phyloP scores from a whole-genome alignment of 2,888 invertebrate species.

The Caenorhabditis virilis region DNA sequence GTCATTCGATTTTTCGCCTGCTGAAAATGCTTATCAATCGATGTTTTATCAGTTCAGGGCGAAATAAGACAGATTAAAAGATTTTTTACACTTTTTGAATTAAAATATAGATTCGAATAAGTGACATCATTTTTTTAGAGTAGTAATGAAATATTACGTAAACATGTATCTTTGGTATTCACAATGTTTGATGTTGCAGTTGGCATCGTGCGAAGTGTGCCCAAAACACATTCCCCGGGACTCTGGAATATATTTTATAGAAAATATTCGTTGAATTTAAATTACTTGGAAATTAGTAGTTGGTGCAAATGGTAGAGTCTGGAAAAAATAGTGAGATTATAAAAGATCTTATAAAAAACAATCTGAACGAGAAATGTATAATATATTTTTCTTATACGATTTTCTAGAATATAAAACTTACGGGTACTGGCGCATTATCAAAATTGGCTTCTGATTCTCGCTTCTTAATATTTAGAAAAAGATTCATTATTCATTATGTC shows the following conservation, averaged over 20 bases:
- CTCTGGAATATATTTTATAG: neutral
- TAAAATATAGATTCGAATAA: constrained; percentile 5
- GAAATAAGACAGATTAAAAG: neutral
- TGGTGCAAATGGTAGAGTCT: no score
- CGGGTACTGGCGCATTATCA: no score
- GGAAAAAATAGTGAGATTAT: no score
- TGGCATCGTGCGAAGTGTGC: neutral
- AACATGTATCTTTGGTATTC: constrained; percentile 19
- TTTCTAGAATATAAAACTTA: no score
- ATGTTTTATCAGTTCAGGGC: neutral
- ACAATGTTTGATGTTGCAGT: constrained; percentile 5
- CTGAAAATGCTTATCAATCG: constrained; percentile 11
- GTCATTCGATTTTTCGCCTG: constrained; percentile 8
- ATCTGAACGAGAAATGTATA: no score
- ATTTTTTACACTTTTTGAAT: neutral
- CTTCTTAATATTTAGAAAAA: no score
- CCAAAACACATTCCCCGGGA: neutral
- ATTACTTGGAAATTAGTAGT: no score
- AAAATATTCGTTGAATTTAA: no score
- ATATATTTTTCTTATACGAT: no score
- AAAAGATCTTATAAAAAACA: no score
- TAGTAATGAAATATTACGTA: constrained; percentile 15
- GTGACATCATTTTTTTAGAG: neutral
- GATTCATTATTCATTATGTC: no score
- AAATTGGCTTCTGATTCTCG: no score